Base-by-base conservation (phyloP, 2,797 vertebrate species). In the Poeciliopsis presidionis region DNA sequence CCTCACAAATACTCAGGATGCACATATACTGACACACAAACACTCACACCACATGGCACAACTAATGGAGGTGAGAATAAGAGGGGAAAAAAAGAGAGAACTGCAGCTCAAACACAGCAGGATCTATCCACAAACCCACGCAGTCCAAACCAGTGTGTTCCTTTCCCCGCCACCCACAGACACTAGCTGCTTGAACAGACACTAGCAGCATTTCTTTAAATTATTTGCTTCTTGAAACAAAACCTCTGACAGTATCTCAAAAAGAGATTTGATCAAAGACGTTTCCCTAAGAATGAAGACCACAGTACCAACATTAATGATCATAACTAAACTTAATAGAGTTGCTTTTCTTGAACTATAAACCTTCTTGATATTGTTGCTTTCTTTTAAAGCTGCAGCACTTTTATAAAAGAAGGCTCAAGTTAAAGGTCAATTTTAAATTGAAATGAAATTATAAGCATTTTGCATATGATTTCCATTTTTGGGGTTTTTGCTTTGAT, bases 21-120 rank as follows among this genome's bases (percentile, higher is more conserved):
- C 59, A 81, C 55, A 79, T 36, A 86, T 33, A 70, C 65, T 12
- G 33, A 69, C 46, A 72, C 76, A 80, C 6, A 65, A 47, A 72
- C 45, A 72, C 45, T 30, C 39, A 13, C 39, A 46, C 41, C 61
- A 69, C 61, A 77, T 30, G 4, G 20, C 43, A 81, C 59, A 28
- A 69, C 74, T 83, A 79, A 87, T 80, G 72, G 71, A 84, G 73
- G 45, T 85, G 77, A 86, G 74, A 83, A 89, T 80, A 84, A 67
- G 72, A 80, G 28, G 28, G 2, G 2, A 57, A 30, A 30, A 30
- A 76, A 71, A 49, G 72, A 63, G n/a, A 59, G 33, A 36, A 46
- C 25, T 36, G 74, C 41, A 78, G 71, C 78, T 76, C 82, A 43
- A 82, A 86, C 4, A 18, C 28, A 5, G 57, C 49, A 76, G 80